These are phyloP conservation scores for Endotricha flammealis DNA, from an alignment of 2,888 invertebrate species.

Conservation along the genomic window DNA sequence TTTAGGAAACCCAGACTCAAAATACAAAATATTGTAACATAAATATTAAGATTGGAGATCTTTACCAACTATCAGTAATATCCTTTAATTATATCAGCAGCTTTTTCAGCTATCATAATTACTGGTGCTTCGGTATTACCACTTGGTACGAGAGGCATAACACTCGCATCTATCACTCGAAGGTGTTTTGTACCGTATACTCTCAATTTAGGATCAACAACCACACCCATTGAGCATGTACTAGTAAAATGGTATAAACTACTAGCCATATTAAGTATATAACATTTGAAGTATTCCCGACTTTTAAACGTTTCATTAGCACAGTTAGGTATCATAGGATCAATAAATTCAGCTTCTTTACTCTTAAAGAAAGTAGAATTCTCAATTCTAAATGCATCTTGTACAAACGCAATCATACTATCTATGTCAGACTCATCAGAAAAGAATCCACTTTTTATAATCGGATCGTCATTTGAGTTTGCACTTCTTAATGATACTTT, in stretches of 20 bases:
- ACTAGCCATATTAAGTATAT: conserved; percentile 47
- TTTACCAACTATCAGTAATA: conserved; percentile 5
- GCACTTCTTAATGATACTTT: conserved; percentile 22
- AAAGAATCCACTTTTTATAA: conserved; percentile 22
- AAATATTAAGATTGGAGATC: too few species aligned
- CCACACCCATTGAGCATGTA: conserved; percentile 86
- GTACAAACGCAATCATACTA: too few species aligned
- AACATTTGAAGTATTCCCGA: conserved; percentile 31
- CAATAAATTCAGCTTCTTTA: conserved; percentile 21
- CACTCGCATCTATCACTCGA: conserved; percentile 29
- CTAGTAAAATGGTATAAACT: conserved; percentile 84
- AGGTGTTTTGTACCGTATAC: conserved; percentile 23
- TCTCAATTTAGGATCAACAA: conserved; percentile 79
- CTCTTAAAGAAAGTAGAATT: conserved; percentile 20
- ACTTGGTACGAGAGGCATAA: conserved; percentile 71
- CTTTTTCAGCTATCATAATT: conserved; percentile 29
- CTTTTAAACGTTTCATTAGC: conserved; percentile 13
- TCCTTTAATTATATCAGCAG: conserved; percentile 30
- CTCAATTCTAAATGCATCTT: conserved; percentile 19
- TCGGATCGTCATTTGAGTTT: conserved; percentile 23
- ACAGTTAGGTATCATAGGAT: conserved; percentile 24
- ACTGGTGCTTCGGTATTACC: conserved; percentile 75
- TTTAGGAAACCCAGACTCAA: too few species aligned
- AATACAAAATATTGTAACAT: too few species aligned
- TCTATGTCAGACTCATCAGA: too few species aligned